Percentiles rank a stretch among this genome's conserved stretches.
These are phyloP conservation scores for Dasyprocta punctata DNA, from an alignment of 2,113 vertebrate species.

Conservation along the genomic window DNA sequence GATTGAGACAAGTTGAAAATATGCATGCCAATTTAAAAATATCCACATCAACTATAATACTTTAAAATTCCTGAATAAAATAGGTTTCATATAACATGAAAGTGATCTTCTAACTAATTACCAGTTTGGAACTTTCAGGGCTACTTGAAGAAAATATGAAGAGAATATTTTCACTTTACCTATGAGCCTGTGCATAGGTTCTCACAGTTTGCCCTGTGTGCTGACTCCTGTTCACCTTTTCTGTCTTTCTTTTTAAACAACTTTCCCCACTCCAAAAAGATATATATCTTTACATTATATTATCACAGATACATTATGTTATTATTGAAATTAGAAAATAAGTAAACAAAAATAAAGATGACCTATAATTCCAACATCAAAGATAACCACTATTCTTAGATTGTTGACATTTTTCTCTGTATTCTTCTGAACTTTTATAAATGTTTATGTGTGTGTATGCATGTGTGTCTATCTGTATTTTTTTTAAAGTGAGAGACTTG, in stretches of 20 bases:
- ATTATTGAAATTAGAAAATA: slow-evolving; percentile 46
- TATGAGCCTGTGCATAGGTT: not conserved
- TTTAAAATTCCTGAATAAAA: slow-evolving; percentile 50
- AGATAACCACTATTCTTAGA: not conserved
- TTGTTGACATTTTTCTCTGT: not conserved
- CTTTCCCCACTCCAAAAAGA: not conserved
- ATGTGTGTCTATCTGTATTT: not conserved
- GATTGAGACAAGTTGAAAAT: slow-evolving; percentile 65
- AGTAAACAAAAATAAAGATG: slow-evolving; percentile 29
- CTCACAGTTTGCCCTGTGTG: not conserved
- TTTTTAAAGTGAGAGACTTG: not conserved
- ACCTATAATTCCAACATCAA: not conserved
- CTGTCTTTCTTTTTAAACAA: slow-evolving; percentile 38
- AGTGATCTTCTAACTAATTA: not conserved
- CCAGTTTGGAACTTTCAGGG: not conserved
- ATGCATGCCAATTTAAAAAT: slow-evolving; percentile 26
- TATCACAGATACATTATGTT: not conserved
- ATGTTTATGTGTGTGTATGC: not conserved
- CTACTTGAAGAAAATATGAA: not conserved
- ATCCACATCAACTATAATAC: slow-evolving; percentile 1
- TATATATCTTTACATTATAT: not conserved
- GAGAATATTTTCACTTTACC: slow-evolving; percentile 30
- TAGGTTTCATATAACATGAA: slow-evolving; percentile 22
- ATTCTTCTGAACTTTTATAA: slow-evolving; percentile 12
- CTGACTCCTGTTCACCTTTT: not conserved